phyloP scores from a whole-genome alignment of 2,113 vertebrate species.

The Sigmodon hispidus region DNA sequence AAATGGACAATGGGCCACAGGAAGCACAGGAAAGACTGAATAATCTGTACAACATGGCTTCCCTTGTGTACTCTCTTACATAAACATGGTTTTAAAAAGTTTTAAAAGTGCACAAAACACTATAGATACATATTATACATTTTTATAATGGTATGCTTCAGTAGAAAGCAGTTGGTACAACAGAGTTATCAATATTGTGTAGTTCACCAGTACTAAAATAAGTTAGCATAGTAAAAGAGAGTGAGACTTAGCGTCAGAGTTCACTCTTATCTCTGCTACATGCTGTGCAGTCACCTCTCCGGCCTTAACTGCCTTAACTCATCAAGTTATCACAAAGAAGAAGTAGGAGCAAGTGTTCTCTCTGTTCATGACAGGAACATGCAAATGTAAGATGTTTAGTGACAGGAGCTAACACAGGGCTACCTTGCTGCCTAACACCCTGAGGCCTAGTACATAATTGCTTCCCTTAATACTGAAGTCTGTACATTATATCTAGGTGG shows the following conservation, averaged over 20 bases:
- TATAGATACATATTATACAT: neutral
- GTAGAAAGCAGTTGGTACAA: neutral
- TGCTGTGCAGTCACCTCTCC: neutral
- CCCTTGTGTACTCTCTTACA: neutral
- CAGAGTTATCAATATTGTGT: neutral
- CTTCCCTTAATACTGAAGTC: neutral
- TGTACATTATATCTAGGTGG: neutral
- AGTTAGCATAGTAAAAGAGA: neutral
- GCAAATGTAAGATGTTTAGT: neutral
- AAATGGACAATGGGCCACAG: neutral
- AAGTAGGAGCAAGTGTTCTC: neutral
- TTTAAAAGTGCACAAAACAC: neutral
- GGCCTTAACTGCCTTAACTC: neutral
- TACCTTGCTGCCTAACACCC: neutral
- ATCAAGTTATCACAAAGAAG: neutral
- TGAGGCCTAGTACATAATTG: neutral
- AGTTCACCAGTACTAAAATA: neutral
- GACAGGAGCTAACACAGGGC: slow-evolving; percentile 16
- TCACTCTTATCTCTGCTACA: neutral
- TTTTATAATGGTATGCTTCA: slow-evolving; percentile 36
- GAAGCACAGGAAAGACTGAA: neutral
- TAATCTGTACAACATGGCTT: neutral
- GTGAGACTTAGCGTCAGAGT: neutral
- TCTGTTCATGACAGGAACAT: slow-evolving; percentile 14
- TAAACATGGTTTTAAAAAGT: neutral